Base-by-base conservation (phyloP, 2,113 vertebrate species). In the Astur gentilis region DNA sequence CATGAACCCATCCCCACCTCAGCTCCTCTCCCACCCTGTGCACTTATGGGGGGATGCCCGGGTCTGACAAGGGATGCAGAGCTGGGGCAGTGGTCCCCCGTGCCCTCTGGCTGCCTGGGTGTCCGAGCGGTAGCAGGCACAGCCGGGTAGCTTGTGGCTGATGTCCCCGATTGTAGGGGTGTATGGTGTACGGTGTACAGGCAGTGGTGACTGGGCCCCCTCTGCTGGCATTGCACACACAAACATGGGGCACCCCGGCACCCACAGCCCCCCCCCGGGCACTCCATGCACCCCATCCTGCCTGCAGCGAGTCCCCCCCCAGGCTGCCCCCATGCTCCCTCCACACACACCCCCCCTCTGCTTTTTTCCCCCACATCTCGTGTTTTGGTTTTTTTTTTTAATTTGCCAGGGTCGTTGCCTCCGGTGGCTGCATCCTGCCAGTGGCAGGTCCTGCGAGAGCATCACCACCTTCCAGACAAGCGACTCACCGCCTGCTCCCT, bases 31-130 rank as follows among this genome's bases (percentile, higher is more conserved):
- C 29, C 7, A 3, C 17, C 21, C 2, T 9, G 54, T 16, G 11
- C 13, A 6, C 7, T 67, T 23, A 14, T 38, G 10, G 16, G 22
- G 17, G 17, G 27, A 26, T 32, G n/a, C 9, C 25, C 27, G 7
- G 20, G 23, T 32, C 17, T 4, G 9, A 36, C 3, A 16, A 5
- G 7, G 61, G 47, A 8, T 1, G 5, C 25, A 47, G 61, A 75
- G 42, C 17, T 3, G 3, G 38, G 47, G 4, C 36, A 45, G 25
- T 7, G 1, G 0, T 34, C 23, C 13, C 13, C 3, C 0, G 0
- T 18, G 18, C 21, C 38, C 26, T 32, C 6, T 1, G 5, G 18
- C 34, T 54, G 44, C 32, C 15, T 4, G 21, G 3, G 27, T 44
- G 32, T 31, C 36, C 1, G 2, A 22, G 23, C 0, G 0, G 54